phyloP scores from a whole-genome alignment of 2,888 invertebrate species.

The Patella depressa region DNA sequence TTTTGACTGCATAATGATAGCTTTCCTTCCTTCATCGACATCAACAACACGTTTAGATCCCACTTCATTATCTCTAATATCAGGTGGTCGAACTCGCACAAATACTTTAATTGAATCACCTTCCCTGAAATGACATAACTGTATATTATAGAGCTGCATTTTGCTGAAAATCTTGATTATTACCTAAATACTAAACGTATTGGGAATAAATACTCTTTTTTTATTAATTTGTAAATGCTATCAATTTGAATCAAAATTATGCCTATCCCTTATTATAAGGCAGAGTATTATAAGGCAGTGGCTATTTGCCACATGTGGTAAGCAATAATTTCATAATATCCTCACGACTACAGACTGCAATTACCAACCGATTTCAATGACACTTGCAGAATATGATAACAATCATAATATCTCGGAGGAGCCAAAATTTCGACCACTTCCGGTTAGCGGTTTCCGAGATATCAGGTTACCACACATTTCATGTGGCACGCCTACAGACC shows the following conservation, averaged over 20 bases:
- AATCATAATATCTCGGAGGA: too few species aligned
- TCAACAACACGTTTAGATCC: slow-evolving; percentile 45
- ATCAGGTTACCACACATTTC: too few species aligned
- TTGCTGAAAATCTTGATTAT: neutral
- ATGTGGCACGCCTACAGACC: too few species aligned
- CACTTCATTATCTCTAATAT: slow-evolving; percentile 42
- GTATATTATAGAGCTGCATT: neutral
- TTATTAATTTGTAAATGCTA: neutral
- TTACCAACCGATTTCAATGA: too few species aligned
- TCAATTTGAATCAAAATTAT: neutral
- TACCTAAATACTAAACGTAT: neutral
- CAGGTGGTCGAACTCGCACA: slow-evolving; percentile 64
- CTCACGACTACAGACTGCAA: too few species aligned
- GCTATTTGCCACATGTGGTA: too few species aligned
- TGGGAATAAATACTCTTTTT: neutral
- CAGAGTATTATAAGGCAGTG: too few species aligned
- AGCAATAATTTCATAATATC: too few species aligned
- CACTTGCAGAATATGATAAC: too few species aligned
- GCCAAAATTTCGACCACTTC: too few species aligned
- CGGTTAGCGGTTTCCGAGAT: too few species aligned
- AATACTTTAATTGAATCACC: slow-evolving; percentile 66
- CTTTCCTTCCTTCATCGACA: slow-evolving; percentile 47
- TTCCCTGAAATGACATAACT: slow-evolving; percentile 40
- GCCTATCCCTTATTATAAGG: neutral
- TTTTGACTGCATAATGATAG: slow-evolving; percentile 55